These are phyloP conservation scores for Syngnathus acus DNA, from an alignment of 2,797 vertebrate genomes.

Conservation along the genomic window DNA sequence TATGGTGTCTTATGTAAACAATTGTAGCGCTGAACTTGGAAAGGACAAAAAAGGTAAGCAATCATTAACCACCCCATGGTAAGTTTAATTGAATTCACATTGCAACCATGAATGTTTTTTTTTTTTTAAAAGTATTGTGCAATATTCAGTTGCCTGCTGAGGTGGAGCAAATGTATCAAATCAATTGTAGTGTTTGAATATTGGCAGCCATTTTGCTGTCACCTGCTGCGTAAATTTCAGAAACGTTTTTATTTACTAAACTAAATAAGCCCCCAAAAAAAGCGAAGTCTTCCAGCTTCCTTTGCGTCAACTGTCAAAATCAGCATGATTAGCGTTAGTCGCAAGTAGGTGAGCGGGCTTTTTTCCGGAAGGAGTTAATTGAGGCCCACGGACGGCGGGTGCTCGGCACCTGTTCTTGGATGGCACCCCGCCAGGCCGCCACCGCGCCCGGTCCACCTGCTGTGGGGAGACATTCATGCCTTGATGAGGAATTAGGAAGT, in stretches of 20 bases:
- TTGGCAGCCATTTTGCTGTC: neutral
- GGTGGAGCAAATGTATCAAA: neutral
- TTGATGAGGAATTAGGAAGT: constrained; percentile 78
- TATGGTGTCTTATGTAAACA: neutral
- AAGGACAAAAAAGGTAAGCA: neutral
- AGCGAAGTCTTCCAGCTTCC: neutral
- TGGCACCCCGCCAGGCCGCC: constrained; percentile 67
- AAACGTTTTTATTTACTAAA: neutral
- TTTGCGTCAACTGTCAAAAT: constrained; percentile 5
- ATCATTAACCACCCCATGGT: too few species aligned
- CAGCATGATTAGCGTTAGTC: constrained; percentile 13
- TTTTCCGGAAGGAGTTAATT: constrained; percentile 47
- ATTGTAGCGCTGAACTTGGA: too few species aligned
- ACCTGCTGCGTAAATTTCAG: neutral
- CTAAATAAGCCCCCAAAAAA: neutral
- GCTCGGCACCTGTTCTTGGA: constrained; percentile 63
- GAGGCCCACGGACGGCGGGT: constrained; percentile 61
- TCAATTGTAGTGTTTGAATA: neutral
- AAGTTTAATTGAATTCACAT: too few species aligned
- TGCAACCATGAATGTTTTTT: too few species aligned
- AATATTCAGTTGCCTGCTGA: neutral
- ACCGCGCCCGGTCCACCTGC: constrained; percentile 71
- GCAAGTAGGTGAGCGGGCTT: constrained; percentile 7
- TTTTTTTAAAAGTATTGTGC: neutral
- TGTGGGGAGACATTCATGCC: constrained; percentile 72